phyloP scores from a whole-genome alignment of 2,888 invertebrate species.

The Melanargia galathea region DNA sequence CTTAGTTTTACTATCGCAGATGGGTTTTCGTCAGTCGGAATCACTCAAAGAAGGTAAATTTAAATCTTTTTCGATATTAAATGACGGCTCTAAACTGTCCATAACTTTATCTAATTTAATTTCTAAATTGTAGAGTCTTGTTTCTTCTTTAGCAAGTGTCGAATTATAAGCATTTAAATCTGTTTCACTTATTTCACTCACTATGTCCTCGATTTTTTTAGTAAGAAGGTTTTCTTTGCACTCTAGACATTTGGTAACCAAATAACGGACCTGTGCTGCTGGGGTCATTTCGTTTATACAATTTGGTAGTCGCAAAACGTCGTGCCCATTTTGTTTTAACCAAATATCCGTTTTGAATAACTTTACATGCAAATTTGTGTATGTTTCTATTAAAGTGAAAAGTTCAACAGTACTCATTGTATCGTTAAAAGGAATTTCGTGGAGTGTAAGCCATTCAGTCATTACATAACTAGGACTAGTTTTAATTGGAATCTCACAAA shows the following conservation, averaged over 20 bases:
- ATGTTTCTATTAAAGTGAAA: conserved; percentile 24
- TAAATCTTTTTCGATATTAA: conserved; percentile 12
- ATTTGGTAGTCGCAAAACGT: conserved; percentile 30
- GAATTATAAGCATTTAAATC: conserved; percentile 11
- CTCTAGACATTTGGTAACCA: neutral
- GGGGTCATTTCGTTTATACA: conserved; percentile 30
- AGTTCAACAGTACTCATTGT: conserved; percentile 27
- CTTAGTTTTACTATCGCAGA: too few relatives aligned
- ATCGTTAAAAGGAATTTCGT: conserved; percentile 22
- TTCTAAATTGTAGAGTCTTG: conserved; percentile 22
- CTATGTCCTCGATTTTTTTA: neutral
- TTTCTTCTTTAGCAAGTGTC: conserved; percentile 24
- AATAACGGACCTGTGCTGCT: conserved; percentile 14
- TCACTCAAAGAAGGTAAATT: conserved; percentile 23
- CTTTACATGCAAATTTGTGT: conserved; percentile 23
- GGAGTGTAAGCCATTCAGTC: conserved; percentile 30
- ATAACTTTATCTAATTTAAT: conserved; percentile 20
- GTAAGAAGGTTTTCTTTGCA: neutral
- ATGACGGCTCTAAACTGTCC: conserved; percentile 13
- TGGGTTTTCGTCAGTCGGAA: conserved; percentile 10
- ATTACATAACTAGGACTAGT: conserved; percentile 31
- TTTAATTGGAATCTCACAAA: conserved; percentile 18
- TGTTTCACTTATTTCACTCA: neutral
- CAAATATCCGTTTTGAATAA: conserved; percentile 28
- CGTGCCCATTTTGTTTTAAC: conserved; percentile 26